Conservation (phyloP, 2,888 invertebrate genomes). For the Lypha dubia region DNA sequence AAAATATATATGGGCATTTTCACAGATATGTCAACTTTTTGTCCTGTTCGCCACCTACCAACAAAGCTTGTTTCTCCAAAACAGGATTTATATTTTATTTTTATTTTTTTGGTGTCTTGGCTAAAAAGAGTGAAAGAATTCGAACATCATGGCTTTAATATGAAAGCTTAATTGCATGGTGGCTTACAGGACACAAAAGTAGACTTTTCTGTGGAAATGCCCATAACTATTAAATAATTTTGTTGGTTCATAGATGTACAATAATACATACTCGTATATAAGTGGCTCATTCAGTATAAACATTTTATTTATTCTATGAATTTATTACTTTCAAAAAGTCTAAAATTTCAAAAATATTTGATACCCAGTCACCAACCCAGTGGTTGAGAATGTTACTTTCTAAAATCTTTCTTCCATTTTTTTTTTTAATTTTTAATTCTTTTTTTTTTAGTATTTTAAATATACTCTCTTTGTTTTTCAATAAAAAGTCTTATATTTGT, state of each 20-base stretch:
- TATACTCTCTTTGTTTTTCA: conserved; percentile 58
- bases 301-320: conserved; percentile 20
- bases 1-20: too few relatives aligned
- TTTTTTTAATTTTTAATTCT: not conserved
- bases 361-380: conserved; percentile 26
- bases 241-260: not conserved
- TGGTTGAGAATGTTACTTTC: not conserved
- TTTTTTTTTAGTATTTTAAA: conserved; percentile 3
- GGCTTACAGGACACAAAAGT: too few relatives aligned
- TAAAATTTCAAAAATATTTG: conserved; percentile 17
- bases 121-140: too few relatives aligned
- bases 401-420: conserved; percentile 26
- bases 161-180: too few relatives aligned
- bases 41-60: too few relatives aligned
- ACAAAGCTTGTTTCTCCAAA: too few relatives aligned
- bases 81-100: too few relatives aligned
- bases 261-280: not conserved
- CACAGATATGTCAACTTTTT: too few relatives aligned
- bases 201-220: too few relatives aligned
- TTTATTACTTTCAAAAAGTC: conserved; percentile 16
- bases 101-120: too few relatives aligned
- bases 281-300: conserved; percentile 29
- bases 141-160: too few relatives aligned
- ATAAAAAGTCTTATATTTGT: conserved; percentile 65
- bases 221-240: too few relatives aligned